Evolutionary conservation across 2,113 vertebrate genomes (phyloP).

Genomic region (Ranitomeya variabilis): DNA sequence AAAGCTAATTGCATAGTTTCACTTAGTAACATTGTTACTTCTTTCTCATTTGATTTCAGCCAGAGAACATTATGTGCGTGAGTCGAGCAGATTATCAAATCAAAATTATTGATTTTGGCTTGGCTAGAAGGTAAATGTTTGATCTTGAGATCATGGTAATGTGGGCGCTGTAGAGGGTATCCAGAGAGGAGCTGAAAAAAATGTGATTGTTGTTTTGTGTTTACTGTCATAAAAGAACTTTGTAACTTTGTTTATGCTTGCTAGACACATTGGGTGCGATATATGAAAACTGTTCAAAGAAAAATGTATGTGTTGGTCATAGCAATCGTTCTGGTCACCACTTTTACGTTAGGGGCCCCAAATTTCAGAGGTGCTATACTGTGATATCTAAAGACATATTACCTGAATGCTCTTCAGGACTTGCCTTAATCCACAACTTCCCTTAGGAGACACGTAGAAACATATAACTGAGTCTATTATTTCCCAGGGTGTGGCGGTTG

Average conservation of each 20-base stretch:
- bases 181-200: neutral
- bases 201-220: neutral
- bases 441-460: too few species aligned
- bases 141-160: neutral
- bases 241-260: neutral
- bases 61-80: constrained; percentile 97
- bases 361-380: too few species aligned
- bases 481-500: too few species aligned
- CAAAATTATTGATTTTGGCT: constrained; percentile 98
- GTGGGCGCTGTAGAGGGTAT: neutral
- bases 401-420: too few species aligned
- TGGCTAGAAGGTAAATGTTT: constrained; percentile 88
- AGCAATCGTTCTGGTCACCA: neutral
- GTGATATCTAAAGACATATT: too few species aligned
- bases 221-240: neutral
- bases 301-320: too few species aligned
- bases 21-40: neutral
- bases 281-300: too few species aligned
- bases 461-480: too few species aligned
- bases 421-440: too few species aligned
- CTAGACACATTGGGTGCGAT: too few species aligned
- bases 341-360: too few species aligned
- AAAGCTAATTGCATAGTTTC: too few species aligned
- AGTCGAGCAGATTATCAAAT: constrained; percentile 91
- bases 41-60: constrained; percentile 77